Evolutionary conservation across 1,140 invertebrate genomes (phyloP).

Genomic region (Homarus americanus): DNA sequence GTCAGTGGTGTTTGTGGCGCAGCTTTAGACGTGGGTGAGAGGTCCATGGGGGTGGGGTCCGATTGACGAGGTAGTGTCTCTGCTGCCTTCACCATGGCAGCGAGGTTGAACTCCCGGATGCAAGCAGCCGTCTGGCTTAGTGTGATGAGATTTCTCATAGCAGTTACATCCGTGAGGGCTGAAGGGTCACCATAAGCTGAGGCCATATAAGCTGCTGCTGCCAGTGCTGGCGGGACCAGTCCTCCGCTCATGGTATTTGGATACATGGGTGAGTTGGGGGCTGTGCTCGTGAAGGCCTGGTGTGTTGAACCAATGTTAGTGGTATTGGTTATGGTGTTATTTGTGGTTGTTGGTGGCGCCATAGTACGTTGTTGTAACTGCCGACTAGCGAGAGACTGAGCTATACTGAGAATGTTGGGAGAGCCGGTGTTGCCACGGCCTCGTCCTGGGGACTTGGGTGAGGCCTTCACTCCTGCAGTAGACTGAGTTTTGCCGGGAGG

Average conservation of each 20-base stretch:
- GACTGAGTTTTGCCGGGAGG: conserved; percentile 19
- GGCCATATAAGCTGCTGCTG: conserved; percentile 51
- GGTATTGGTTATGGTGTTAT: not conserved
- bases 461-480: conserved; percentile 10
- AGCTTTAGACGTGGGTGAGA: conserved; percentile 58
- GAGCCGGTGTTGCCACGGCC: conserved; percentile 6
- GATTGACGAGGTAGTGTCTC: conserved; percentile 30
- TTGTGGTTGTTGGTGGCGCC: conserved; percentile 5
- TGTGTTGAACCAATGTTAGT: conserved; percentile 10
- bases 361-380: conserved; percentile 62
- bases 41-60: conserved; percentile 56
- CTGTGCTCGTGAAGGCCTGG: conserved; percentile 6
- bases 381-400: conserved; percentile 76
- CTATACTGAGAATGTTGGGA: conserved; percentile 76
- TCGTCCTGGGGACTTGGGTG: conserved; percentile 60
- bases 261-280: conserved; percentile 1
- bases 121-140: conserved; percentile 58
- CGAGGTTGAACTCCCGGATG: conserved; percentile 55
- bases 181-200: conserved; percentile 51
- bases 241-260: conserved; percentile 15
- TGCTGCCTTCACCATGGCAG: conserved; percentile 50
- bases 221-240: conserved; percentile 25
- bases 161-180: conserved; percentile 31
- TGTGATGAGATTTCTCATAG: conserved; percentile 65
- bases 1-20: conserved; percentile 48